Percentiles rank a stretch among this genome's conserved stretches.
phyloP scores from a whole-genome alignment of 2,113 vertebrate genomes.

The Platysternon megacephalum region DNA sequence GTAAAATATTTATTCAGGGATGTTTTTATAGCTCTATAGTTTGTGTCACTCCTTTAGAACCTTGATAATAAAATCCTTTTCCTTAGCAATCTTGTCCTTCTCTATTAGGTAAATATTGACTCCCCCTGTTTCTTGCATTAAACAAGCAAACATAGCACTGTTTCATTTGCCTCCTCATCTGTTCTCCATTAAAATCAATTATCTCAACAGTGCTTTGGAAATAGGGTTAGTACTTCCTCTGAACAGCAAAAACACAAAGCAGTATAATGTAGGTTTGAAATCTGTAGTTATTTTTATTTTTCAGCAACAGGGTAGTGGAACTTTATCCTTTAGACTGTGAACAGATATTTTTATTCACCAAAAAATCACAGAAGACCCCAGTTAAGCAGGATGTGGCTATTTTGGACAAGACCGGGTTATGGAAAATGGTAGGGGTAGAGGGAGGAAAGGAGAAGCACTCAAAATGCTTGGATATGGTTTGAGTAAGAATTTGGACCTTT shows the following conservation, averaged over 20 bases:
- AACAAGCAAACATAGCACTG: neutral
- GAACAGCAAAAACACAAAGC: neutral
- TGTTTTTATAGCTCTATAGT: neutral
- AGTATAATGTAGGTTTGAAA: neutral
- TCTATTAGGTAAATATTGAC: neutral
- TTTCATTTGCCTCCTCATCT: neutral
- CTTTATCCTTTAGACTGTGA: too few species aligned
- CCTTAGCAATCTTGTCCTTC: neutral
- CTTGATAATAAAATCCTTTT: neutral
- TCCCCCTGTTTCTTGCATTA: neutral
- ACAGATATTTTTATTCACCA: neutral
- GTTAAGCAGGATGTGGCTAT: neutral
- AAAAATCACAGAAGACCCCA: neutral
- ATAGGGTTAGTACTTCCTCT: neutral
- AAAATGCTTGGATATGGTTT: neutral
- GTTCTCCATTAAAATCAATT: neutral
- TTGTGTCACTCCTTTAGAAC: neutral
- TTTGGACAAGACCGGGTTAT: neutral
- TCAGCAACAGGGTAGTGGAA: neutral
- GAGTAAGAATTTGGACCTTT: neutral
- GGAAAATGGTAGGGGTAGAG: neutral
- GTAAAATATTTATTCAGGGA: neutral
- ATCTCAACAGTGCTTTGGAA: neutral
- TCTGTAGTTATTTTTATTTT: neutral
- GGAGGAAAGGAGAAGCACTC: neutral